Evolutionary conservation across 2,113 vertebrate species (phyloP).

Genomic region (Carlito syrichta): DNA sequence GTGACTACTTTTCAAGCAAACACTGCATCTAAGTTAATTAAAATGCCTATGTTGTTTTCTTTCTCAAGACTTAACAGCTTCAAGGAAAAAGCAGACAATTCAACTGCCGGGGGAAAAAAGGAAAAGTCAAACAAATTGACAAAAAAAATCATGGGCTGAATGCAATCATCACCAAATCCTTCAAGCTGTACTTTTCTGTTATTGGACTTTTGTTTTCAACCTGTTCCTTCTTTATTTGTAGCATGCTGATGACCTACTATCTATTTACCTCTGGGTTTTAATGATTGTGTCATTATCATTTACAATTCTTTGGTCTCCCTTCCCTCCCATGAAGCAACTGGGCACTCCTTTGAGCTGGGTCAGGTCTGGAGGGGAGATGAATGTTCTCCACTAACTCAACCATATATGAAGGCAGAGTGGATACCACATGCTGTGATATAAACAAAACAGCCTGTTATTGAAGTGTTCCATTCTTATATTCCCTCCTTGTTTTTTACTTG

Average conservation of each 20-base stretch:
- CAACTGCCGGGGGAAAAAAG: conserved; percentile 40
- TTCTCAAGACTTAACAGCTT: conserved; percentile 58
- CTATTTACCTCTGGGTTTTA: conserved; percentile 13
- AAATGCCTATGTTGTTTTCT: conserved; percentile 74
- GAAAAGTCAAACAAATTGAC: conserved; percentile 68
- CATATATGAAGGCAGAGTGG: not conserved
- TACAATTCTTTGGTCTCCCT: not conserved
- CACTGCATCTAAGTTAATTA: conserved; percentile 76
- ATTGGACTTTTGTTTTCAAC: conserved; percentile 33
- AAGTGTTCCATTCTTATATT: not conserved
- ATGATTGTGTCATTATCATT: not conserved
- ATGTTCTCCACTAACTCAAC: not conserved
- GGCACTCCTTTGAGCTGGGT: not conserved
- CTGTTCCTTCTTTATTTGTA: not conserved
- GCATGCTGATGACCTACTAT: not conserved
- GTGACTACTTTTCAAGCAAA: conserved; percentile 67
- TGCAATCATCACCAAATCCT: conserved; percentile 40
- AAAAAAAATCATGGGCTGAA: conserved; percentile 55
- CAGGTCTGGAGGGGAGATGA: not conserved
- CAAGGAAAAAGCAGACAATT: conserved; percentile 69
- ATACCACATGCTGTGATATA: not conserved
- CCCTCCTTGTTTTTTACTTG: not conserved
- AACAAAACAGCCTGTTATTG: not conserved
- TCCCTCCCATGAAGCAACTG: not conserved
- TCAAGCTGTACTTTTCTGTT: conserved; percentile 14